phyloP scores from a whole-genome alignment of 2,797 vertebrate genomes.

The Clarias platycephalus region DNA sequence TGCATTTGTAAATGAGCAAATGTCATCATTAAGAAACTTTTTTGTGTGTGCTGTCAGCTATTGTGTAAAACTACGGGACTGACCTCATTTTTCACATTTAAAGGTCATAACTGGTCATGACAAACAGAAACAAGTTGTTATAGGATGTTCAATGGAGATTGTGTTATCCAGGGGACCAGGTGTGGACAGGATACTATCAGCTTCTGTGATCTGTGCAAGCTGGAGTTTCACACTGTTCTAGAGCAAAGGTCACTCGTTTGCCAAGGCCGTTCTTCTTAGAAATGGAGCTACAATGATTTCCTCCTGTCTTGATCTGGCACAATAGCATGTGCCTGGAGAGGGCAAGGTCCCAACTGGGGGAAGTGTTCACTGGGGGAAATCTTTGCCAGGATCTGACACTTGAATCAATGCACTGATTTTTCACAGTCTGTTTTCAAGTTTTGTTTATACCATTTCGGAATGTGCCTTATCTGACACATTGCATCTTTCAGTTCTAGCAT shows the following conservation, averaged over 20 bases:
- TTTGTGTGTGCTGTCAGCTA: not conserved
- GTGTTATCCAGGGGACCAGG: not conserved
- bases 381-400: not conserved
- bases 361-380: constrained; percentile 6
- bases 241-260: constrained; percentile 43
- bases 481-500: not conserved
- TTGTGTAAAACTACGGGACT: not conserved
- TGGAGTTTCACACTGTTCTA: constrained; percentile 26
- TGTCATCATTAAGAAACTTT: not conserved
- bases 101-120: not conserved
- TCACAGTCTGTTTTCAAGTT: not conserved
- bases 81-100: not conserved
- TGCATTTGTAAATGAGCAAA: constrained; percentile 3
- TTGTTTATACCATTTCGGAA: constrained; percentile 1
- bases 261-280: constrained; percentile 25
- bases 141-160: not conserved
- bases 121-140: not conserved
- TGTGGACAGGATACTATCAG: not conserved
- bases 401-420: constrained; percentile 19
- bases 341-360: constrained; percentile 7
- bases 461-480: constrained; percentile 3
- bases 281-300: constrained; percentile 16
- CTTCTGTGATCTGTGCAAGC: not conserved
- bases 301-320: constrained; percentile 17
- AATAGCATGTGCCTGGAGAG: not conserved